Evolutionary conservation across 1,140 invertebrate genomes (phyloP).

Genomic region (Zaprionus tsacasi): DNA sequence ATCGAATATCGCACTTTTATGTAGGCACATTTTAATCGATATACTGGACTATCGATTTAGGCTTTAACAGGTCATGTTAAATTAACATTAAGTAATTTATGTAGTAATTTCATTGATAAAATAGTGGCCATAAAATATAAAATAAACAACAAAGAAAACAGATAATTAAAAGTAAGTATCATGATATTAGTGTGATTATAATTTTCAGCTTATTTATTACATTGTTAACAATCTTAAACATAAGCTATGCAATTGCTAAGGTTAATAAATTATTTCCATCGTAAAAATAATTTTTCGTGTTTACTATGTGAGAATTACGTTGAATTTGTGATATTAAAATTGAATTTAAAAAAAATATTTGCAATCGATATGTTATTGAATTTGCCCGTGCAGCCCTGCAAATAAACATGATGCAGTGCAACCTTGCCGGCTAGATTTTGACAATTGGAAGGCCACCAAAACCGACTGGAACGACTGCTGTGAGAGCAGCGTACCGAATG

Average conservation of each 20-base stretch:
- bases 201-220: no score
- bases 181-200: not conserved
- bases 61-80: not conserved
- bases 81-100: not conserved
- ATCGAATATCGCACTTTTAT: not conserved
- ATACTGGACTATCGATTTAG: not conserved
- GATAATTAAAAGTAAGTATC: not conserved
- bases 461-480: conserved; percentile 8
- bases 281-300: not conserved
- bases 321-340: not conserved
- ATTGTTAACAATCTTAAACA: no score
- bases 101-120: not conserved
- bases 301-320: not conserved
- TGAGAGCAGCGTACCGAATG: conserved; percentile 4
- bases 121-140: not conserved
- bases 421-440: conserved; percentile 47
- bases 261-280: not conserved
- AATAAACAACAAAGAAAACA: not conserved
- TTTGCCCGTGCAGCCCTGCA: conserved; percentile 4
- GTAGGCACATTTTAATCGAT: not conserved
- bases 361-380: not conserved
- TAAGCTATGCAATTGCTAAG: no score
- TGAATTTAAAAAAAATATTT: not conserved
- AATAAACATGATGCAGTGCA: conserved; percentile 11
- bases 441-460: conserved; percentile 42